These are phyloP conservation scores for Simalia tracyae DNA, from an alignment of 2,797 vertebrate genomes.

Conservation along the genomic window DNA sequence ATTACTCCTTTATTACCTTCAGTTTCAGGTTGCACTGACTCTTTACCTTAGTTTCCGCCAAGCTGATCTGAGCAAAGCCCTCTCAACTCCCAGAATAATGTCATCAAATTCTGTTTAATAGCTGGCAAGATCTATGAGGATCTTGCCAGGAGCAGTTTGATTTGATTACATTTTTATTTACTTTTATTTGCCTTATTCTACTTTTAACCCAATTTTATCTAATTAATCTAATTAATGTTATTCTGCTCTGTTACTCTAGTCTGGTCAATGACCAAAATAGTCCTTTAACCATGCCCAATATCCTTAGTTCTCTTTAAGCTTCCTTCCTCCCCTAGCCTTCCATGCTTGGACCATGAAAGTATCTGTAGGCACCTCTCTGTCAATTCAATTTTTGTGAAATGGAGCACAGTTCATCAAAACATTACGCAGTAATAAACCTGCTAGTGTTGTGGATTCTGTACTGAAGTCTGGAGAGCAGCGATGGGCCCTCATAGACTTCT, in stretches of 20 bases:
- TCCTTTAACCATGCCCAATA: neutral
- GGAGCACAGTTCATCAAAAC: neutral
- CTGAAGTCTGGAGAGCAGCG: too few relatives aligned
- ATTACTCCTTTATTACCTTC: neutral
- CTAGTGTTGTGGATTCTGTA: neutral
- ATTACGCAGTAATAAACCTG: neutral
- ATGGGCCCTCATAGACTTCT: neutral
- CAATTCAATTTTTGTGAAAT: neutral
- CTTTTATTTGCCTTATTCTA: neutral
- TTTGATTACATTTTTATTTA: neutral
- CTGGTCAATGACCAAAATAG: too few relatives aligned
- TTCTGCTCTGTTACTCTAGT: too few relatives aligned
- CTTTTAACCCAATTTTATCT: too few relatives aligned
- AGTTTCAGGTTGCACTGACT: neutral
- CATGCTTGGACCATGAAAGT: neutral
- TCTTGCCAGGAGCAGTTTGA: neutral
- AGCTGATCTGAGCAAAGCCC: neutral
- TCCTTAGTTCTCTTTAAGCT: neutral
- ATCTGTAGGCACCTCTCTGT: neutral
- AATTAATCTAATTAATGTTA: neutral
- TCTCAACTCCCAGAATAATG: neutral
- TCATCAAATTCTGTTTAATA: neutral
- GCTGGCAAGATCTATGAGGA: neutral
- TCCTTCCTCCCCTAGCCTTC: too few relatives aligned
- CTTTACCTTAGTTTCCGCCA: neutral